These are phyloP conservation scores for Ceryle rudis DNA, from an alignment of 2,797 vertebrate genomes.

Conservation along the genomic window DNA sequence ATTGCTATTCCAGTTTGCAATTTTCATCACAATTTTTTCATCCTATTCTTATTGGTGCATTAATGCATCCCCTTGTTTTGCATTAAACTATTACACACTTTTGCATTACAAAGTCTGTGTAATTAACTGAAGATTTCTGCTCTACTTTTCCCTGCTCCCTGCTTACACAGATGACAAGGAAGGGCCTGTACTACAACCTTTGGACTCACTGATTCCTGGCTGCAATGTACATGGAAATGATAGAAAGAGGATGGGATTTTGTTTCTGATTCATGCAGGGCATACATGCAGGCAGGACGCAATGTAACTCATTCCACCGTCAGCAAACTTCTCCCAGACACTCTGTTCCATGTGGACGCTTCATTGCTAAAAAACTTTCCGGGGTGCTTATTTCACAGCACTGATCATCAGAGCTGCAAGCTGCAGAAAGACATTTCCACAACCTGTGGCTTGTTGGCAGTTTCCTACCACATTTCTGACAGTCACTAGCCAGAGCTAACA, in stretches of 20 bases:
- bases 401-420: background rate
- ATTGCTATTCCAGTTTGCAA: background rate
- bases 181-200: background rate
- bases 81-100: background rate
- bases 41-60: background rate
- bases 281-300: background rate
- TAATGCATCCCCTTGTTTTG: background rate
- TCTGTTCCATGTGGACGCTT: background rate
- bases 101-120: background rate
- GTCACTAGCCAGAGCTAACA: background rate
- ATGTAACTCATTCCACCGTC: background rate
- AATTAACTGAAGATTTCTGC: background rate
- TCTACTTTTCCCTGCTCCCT: background rate
- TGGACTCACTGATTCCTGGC: background rate
- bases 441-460: background rate
- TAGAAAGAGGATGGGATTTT: background rate
- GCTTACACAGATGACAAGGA: background rate
- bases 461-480: background rate
- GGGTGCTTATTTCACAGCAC: background rate
- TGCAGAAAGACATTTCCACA: background rate
- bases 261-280: background rate
- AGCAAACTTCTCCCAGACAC: background rate
- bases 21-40: background rate
- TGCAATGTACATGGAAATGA: background rate
- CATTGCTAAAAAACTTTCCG: background rate